Base-by-base conservation (phyloP, 2,888 invertebrate species). In the Zaprionus obscuricornis region DNA sequence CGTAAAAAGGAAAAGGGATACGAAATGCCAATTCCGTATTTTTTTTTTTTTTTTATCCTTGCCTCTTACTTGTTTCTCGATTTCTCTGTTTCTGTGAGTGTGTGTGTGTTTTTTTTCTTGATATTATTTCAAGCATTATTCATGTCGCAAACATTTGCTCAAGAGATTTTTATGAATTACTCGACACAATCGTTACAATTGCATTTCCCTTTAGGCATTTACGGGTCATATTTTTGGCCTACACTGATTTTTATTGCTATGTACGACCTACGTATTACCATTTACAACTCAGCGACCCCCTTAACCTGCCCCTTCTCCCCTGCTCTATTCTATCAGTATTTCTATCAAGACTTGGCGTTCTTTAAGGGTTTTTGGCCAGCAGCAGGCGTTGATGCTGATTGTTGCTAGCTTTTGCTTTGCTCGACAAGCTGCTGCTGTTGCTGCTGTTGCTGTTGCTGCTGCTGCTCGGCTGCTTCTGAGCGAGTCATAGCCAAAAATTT, bases 81-180 rank as follows among this genome's bases (percentile, higher is more conserved):
- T n/a, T n/a, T n/a, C n/a, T n/a, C n/a, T n/a, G n/a, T n/a, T n/a
- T n/a, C n/a, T n/a, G n/a, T n/a, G n/a, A n/a, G n/a, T n/a, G n/a
- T n/a, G n/a, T n/a, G n/a, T n/a, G n/a, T n/a, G n/a, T n/a, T n/a
- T n/a, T n/a, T n/a, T n/a, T n/a, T n/a, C n/a, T n/a, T n/a, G n/a
- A n/a, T n/a, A n/a, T n/a, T n/a, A n/a, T n/a, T n/a, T n/a, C n/a
- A n/a, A 18, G 31, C 57, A 55, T 65, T 65, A 57, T 68, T 75
- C 72, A 75, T 79, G 76, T 72, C 74, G 62, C 78, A 66, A 74
- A 67, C 79, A 79, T 79, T 83, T 79, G 79, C 59, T 78, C 66
- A 74, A 78, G 75, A 78, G 75, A 85, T 68, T 82, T 85, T 83
- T 85, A 78, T 82, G 85, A 85, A 82, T 79, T 74, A 82, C 69